phyloP scores from a whole-genome alignment of 1,140 invertebrate genomes.

The Trypoxylus dichotomus region DNA sequence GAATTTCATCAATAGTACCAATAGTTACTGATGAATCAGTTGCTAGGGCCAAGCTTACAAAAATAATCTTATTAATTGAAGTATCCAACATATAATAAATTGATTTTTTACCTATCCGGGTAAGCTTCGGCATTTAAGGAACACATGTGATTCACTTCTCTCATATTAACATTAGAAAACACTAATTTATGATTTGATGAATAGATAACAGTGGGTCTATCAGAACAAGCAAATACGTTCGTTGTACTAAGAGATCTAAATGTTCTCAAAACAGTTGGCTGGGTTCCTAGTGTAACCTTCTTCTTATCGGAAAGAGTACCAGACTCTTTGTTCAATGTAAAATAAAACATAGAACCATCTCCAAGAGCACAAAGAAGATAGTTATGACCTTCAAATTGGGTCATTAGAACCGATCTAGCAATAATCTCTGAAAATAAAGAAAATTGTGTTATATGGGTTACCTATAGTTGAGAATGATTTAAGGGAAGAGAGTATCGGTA shows the following conservation, averaged over 20 bases:
- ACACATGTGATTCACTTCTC: slow-evolving; percentile 98
- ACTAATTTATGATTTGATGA: slow-evolving; percentile 98
- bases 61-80: not conserved
- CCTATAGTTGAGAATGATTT: no score
- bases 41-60: slow-evolving; percentile 83
- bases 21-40: slow-evolving; percentile 93
- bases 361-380: slow-evolving; percentile 93
- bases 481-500: no score
- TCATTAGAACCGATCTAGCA: slow-evolving; percentile 91
- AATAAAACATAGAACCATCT: slow-evolving; percentile 98
- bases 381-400: slow-evolving; percentile 88
- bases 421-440: slow-evolving; percentile 77
- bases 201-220: slow-evolving; percentile 98
- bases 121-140: slow-evolving; percentile 93
- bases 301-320: slow-evolving; percentile 81
- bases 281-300: slow-evolving; percentile 93
- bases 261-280: slow-evolving; percentile 90
- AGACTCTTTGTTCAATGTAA: slow-evolving; percentile 74
- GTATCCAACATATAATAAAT: not conserved
- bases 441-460: no score
- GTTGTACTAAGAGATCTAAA: slow-evolving; percentile 90
- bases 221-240: slow-evolving; percentile 98
- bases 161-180: slow-evolving; percentile 98
- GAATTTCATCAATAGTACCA: slow-evolving; percentile 98
- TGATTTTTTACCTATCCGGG: slow-evolving; percentile 75